Evolutionary conservation across 2,113 vertebrate genomes (phyloP).

Genomic region (Cyphomyrus discorhynchus): DNA sequence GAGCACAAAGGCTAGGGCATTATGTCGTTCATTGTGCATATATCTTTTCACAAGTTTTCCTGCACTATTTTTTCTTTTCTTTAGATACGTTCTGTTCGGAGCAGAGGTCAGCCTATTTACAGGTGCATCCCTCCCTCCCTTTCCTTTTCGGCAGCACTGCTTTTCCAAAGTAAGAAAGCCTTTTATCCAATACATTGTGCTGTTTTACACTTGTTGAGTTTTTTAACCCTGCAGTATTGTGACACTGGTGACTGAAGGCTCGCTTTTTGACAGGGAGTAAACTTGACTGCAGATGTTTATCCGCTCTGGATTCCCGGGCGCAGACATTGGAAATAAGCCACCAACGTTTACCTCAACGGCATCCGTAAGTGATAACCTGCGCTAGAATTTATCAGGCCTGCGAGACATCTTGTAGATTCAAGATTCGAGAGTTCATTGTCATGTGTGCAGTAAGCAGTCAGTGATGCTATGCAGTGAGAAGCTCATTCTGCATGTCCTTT

Average conservation of each 20-base stretch:
- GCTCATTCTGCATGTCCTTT: not conserved
- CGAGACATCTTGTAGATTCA: not conserved
- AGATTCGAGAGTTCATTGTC: not conserved
- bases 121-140: slow-evolving; percentile 11
- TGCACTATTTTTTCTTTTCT: not conserved
- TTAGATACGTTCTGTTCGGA: not conserved
- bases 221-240: not conserved
- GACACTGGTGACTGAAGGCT: not conserved
- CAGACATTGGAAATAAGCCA: not conserved
- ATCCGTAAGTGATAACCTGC: not conserved
- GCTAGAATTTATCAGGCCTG: not conserved
- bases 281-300: not conserved
- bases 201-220: not conserved
- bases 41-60: not conserved
- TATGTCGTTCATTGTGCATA: not conserved
- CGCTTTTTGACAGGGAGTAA: not conserved
- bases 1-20: not conserved
- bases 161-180: not conserved
- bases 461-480: not conserved
- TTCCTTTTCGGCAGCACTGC: not conserved
- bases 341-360: not conserved
- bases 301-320: not conserved
- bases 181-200: not conserved
- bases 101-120: slow-evolving; percentile 9
- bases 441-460: not conserved